These are phyloP conservation scores for Sebastes trivittatus DNA, from an alignment of 2,797 vertebrate genomes.

Conservation along the genomic window DNA sequence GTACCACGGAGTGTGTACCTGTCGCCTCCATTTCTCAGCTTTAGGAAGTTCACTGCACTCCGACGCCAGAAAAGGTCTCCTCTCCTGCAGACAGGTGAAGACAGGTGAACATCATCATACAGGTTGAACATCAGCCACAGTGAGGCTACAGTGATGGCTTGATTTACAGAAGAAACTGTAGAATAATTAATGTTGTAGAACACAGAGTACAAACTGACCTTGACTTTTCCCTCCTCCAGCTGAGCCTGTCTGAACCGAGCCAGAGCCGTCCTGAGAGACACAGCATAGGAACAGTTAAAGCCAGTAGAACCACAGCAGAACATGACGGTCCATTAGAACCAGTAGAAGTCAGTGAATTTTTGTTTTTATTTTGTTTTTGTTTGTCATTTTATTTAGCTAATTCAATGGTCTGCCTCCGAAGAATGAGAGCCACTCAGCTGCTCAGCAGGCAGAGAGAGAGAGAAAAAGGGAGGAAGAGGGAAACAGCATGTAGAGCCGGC, in stretches of 20 bases:
- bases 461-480: no score
- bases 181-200: neutral
- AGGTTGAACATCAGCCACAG: neutral
- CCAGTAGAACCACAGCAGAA: neutral
- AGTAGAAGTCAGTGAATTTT: no score
- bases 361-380: no score
- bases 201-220: slow-evolving; percentile 73
- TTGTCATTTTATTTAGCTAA: no score
- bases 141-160: neutral
- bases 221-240: slow-evolving; percentile 91
- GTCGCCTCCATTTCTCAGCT: slow-evolving; percentile 96
- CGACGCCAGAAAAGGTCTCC: slow-evolving; percentile 93
- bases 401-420: no score
- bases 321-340: no score
- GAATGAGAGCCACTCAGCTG: no score
- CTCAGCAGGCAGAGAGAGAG: no score
- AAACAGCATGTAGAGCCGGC: no score
- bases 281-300: neutral
- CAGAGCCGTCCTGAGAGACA: slow-evolving; percentile 87
- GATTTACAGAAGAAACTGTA: neutral
- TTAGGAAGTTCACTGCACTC: slow-evolving; percentile 95
- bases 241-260: slow-evolving; percentile 93
- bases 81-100: slow-evolving; percentile 81
- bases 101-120: neutral
- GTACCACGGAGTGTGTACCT: slow-evolving; percentile 84